Conservation (phyloP, 2,113 vertebrate genomes). For the Spea multiplicata region DNA sequence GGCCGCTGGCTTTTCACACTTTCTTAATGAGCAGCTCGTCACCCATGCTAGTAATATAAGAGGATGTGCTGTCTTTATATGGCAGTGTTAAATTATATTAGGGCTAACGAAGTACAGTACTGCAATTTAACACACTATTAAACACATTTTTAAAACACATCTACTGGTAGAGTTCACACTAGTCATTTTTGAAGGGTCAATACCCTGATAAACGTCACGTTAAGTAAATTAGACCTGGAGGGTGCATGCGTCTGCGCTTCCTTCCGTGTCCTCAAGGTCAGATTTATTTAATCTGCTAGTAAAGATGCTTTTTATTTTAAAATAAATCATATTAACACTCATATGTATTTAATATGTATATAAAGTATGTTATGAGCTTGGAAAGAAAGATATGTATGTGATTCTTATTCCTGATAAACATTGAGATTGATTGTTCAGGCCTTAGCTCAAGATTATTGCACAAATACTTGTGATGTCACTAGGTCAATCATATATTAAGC, state of each 20-base stretch:
- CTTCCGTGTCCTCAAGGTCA: conserved; percentile 45
- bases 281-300: conserved; percentile 41
- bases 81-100: conserved; percentile 42
- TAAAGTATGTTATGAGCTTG: too few relatives aligned
- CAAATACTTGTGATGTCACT: too few relatives aligned
- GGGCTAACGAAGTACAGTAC: conserved; percentile 24
- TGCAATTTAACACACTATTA: conserved; percentile 47
- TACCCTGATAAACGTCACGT: conserved; percentile 40
- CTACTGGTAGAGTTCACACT: conserved; percentile 30
- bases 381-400: too few relatives aligned
- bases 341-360: too few relatives aligned
- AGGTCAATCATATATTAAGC: too few relatives aligned
- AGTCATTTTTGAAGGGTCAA: conserved; percentile 43
- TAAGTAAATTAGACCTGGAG: conserved; percentile 40
- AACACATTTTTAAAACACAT: conserved; percentile 34
- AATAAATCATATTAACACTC: conserved; percentile 27
- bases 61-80: conserved; percentile 28
- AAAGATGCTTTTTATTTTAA: conserved; percentile 21
- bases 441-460: too few relatives aligned
- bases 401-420: too few relatives aligned
- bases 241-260: conserved; percentile 29
- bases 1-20: conserved; percentile 21
- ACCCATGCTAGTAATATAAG: conserved; percentile 26
- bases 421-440: too few relatives aligned
- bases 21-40: conserved; percentile 31